These are phyloP conservation scores for Oplegnathus fasciatus DNA, from an alignment of 2,113 vertebrate species.

Conservation along the genomic window DNA sequence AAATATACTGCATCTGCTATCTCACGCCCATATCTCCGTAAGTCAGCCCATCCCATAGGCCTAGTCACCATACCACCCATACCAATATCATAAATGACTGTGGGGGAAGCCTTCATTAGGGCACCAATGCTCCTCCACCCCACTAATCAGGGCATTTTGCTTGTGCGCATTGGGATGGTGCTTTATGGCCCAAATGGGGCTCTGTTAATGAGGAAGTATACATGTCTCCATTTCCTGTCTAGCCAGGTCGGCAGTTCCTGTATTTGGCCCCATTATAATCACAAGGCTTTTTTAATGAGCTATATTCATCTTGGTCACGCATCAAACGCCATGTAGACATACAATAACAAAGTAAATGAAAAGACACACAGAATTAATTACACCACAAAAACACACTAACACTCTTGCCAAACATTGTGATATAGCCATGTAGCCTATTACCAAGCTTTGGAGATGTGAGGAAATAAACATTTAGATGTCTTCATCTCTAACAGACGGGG, in stretches of 20 bases:
- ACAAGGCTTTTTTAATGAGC: conserved; percentile 81
- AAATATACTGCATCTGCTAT: conserved; percentile 66
- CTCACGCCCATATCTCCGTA: conserved; percentile 67
- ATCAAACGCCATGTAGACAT: conserved; percentile 54
- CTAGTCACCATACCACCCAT: conserved; percentile 82
- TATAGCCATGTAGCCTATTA: conserved; percentile 22
- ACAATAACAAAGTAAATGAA: conserved; percentile 56
- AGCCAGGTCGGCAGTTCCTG: conserved; percentile 85
- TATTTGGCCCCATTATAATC: conserved; percentile 79
- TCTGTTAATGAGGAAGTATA: conserved; percentile 84
- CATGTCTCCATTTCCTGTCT: conserved; percentile 84
- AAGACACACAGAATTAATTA: conserved; percentile 41
- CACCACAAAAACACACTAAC: conserved; percentile 24
- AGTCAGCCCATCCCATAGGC: conserved; percentile 81
- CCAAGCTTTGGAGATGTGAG: conserved; percentile 8
- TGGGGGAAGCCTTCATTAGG: conserved; percentile 85
- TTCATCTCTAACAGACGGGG: conserved; percentile 3
- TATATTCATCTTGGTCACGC: conserved; percentile 76
- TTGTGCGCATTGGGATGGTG: conserved; percentile 77
- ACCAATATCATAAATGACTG: conserved; percentile 87
- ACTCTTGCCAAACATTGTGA: conserved; percentile 2
- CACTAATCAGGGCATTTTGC: conserved; percentile 81
- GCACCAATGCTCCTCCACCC: conserved; percentile 76
- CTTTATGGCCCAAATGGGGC: conserved; percentile 85
- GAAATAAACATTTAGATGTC: conserved; percentile 33